phyloP scores from a whole-genome alignment of 2,113 vertebrate genomes.

The Mirounga angustirostris region DNA sequence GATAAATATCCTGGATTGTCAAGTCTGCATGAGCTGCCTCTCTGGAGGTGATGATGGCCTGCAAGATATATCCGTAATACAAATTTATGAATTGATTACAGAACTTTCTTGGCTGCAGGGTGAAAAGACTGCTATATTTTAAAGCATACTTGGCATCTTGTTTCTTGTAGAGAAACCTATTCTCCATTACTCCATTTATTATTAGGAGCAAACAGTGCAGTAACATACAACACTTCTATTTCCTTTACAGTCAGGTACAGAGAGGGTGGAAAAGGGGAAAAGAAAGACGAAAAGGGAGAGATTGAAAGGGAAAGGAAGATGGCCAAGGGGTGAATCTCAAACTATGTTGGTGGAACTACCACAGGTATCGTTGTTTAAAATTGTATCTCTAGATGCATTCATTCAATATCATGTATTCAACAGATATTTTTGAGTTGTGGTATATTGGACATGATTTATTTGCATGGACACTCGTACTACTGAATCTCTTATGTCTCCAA shows the following conservation, averaged over 20 bases:
- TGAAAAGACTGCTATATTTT: background rate
- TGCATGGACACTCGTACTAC: background rate
- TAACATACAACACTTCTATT: background rate
- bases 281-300: background rate
- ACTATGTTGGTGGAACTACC: background rate
- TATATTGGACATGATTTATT: background rate
- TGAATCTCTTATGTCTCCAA: background rate
- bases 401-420: background rate
- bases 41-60: background rate
- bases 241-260: background rate
- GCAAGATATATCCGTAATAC: background rate
- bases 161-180: background rate
- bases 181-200: background rate
- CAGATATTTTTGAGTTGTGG: background rate
- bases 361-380: background rate
- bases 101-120: background rate
- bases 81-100: constrained; percentile 1
- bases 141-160: background rate
- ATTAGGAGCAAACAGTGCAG: background rate
- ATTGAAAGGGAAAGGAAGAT: background rate
- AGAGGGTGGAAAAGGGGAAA: background rate
- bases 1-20: background rate
- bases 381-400: background rate
- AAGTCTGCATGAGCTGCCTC: background rate
- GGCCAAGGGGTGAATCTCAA: background rate